A percentile compares a stretch with the other conserved stretches of the same genome.
Evolutionary conservation across 2,888 invertebrate species (phyloP).

Genomic region (Scaptomyza parva): DNA sequence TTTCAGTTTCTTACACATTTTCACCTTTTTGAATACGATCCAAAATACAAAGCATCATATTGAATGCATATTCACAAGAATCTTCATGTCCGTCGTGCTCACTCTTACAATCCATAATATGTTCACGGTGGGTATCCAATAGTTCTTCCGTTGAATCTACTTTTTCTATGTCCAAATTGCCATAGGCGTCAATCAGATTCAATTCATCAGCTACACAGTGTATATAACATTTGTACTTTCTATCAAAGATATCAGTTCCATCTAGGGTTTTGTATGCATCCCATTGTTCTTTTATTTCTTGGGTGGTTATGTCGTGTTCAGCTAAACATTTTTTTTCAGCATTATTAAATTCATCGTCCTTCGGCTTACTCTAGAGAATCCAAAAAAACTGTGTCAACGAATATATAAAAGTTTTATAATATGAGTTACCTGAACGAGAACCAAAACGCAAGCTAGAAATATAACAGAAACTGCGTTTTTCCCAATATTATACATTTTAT

Average conservation of each 20-base stretch:
- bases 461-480: neutral
- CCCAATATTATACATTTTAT: neutral
- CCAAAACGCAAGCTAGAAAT: neutral
- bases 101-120: neutral
- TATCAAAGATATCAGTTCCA: neutral
- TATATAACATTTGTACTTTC: slow-evolving; percentile 4
- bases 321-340: slow-evolving; percentile 2
- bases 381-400: neutral
- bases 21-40: neutral
- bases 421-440: neutral
- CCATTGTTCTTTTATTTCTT: neutral
- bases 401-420: too few species aligned
- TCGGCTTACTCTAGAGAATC: neutral
- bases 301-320: neutral
- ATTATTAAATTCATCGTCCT: neutral
- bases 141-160: neutral
- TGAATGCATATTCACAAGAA: slow-evolving; percentile 15
- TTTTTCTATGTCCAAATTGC: neutral
- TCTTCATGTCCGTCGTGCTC: neutral
- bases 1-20: neutral
- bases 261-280: neutral
- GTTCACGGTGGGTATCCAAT: neutral
- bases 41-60: neutral
- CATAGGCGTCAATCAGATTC: neutral
- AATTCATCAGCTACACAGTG: neutral